Evolutionary conservation across 2,888 invertebrate species (phyloP).

Genomic region (Heteromyza rotundicornis): DNA sequence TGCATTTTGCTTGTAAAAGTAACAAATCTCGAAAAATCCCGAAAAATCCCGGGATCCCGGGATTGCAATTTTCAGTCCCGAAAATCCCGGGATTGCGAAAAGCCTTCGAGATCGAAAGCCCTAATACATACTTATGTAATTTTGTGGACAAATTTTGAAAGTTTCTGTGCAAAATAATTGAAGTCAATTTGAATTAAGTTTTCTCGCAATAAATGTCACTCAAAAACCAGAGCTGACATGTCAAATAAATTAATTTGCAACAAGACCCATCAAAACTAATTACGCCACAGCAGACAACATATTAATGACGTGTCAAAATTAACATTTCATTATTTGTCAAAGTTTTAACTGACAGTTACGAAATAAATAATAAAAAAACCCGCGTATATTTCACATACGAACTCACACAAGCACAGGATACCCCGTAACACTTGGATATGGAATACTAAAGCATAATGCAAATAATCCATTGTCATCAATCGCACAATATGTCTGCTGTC

Average conservation of each 20-base stretch:
- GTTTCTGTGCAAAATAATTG: too few species aligned
- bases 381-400: neutral
- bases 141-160: too few species aligned
- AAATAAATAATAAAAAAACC: neutral
- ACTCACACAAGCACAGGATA: neutral
- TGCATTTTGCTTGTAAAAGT: too few species aligned
- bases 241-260: slow-evolving; percentile 61
- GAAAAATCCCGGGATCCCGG: too few species aligned
- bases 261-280: slow-evolving; percentile 60
- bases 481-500: slow-evolving; percentile 51
- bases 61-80: too few species aligned
- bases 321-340: slow-evolving; percentile 55
- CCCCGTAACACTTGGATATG: neutral
- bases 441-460: slow-evolving; percentile 32
- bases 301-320: slow-evolving; percentile 62
- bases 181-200: too few species aligned
- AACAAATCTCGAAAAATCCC: too few species aligned
- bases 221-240: slow-evolving; percentile 42
- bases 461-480: slow-evolving; percentile 40
- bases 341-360: slow-evolving; percentile 29
- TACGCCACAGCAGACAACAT: slow-evolving; percentile 49
- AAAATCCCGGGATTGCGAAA: too few species aligned
- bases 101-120: too few species aligned
- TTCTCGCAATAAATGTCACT: slow-evolving; percentile 25
- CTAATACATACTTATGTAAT: too few species aligned